Evolutionary conservation across 1,140 invertebrate genomes (phyloP), one percentile per base, ranked within the genome.

Genomic region (Ceratoteleas bidentatus): DNA sequence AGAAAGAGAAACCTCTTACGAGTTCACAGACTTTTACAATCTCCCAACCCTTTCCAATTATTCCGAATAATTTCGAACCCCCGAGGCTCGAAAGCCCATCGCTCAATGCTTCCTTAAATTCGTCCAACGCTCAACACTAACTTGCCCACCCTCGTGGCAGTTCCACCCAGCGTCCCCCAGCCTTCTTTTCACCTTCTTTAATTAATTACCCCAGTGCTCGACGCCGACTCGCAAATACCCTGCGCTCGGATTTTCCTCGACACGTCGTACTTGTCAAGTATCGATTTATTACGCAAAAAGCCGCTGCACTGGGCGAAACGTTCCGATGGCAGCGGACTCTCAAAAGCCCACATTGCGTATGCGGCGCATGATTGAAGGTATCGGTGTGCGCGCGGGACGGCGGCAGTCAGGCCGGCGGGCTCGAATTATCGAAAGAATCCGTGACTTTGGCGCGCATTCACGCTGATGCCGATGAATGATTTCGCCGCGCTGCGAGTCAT

Each of bases 401-500:
- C 24, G 24, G 24, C 24, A 24, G 24, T 1, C 24, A 24, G 24
- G 24, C 24, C 1, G 1, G 4, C 24, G 24, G 40, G 72, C 76
- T 72, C 72, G 60, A 76, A 81, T 81, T 82, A 74, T 82, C 80
- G 74, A 78, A 78, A 83, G 73, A 62, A 77, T 77, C 74, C 80
- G 73, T 82, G 73, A 82, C 73, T 77, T 68, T 69, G 77, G 77
- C 56, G 73, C 52, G 73, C 52, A 81, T 81, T 81, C 73, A 77
- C 62, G 79, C 73, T 81, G 79, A 81, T 81, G 72, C 73, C 79
- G 73, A 81, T 81, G 79, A 73, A 81, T 76, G 79, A 81, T 81
- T 81, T 77, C 40, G 50, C 49, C 66, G 66, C 68, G 79, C 79
- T 76, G 72, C 60, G 79, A 81, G 79, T 81, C 79, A 81, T 81